Conservation (phyloP, 2,113 vertebrate species). For the Callocephalon fimbriatum region DNA sequence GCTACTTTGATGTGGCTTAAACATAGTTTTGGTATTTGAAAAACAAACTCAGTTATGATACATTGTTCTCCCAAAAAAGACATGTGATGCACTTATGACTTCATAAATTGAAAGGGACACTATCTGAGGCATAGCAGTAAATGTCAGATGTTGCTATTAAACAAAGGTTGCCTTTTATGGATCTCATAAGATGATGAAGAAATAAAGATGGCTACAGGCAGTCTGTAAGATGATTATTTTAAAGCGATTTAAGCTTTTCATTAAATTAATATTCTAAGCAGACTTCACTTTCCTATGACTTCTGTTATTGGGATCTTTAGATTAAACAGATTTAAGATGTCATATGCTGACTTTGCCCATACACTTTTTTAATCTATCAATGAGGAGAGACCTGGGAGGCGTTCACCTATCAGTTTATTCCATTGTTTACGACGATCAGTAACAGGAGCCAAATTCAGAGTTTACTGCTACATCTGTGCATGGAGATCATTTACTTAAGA, state of each 20-base stretch:
- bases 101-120: constrained; percentile 57
- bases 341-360: not conserved
- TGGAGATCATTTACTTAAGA: not conserved
- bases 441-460: not conserved
- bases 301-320: not conserved
- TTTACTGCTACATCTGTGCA: not conserved
- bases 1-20: not conserved
- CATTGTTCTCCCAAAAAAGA: constrained; percentile 9
- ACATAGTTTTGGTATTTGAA: constrained; percentile 1
- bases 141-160: constrained; percentile 72
- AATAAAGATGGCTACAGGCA: not conserved
- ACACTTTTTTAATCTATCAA: not conserved
- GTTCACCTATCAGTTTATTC: not conserved
- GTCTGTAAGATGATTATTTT: not conserved
- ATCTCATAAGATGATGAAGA: constrained; percentile 14
- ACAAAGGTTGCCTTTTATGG: constrained; percentile 71
- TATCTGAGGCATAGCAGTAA: constrained; percentile 52
- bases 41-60: constrained; percentile 23
- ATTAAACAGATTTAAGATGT: not conserved
- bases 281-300: not conserved
- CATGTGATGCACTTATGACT: constrained; percentile 3
- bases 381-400: not conserved
- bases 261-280: constrained; percentile 5
- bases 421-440: not conserved
- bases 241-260: not conserved